Evolutionary conservation across 2,888 invertebrate species (phyloP).

Genomic region (Ectropis crepuscularia): DNA sequence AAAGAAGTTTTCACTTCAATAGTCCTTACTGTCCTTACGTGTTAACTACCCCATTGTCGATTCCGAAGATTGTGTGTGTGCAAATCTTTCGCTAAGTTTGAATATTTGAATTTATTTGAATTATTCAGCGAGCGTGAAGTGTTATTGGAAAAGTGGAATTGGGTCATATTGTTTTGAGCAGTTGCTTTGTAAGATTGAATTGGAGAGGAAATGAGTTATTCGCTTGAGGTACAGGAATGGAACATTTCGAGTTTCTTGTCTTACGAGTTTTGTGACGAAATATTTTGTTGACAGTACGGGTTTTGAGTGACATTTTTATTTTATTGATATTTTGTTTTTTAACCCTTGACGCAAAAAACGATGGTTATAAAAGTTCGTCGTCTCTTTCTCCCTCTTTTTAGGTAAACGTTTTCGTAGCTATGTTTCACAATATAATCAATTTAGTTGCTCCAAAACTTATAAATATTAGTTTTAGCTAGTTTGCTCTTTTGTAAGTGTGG

Average conservation of each 20-base stretch:
- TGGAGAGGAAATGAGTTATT: constrained; percentile 11
- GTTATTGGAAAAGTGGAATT: constrained; percentile 33
- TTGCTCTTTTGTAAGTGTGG: no score
- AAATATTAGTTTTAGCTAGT: no score
- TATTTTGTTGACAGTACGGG: no score
- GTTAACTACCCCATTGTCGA: constrained; percentile 24
- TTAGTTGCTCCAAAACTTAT: no score
- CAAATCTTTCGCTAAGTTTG: constrained; percentile 35
- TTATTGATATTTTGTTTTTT: no score
- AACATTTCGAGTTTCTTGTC: background rate
- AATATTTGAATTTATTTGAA: constrained; percentile 36
- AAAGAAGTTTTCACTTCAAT: background rate
- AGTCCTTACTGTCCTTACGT: constrained; percentile 9
- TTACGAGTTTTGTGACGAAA: background rate
- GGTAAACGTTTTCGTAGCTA: no score
- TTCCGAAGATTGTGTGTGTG: constrained; percentile 34
- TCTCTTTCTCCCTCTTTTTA: no score
- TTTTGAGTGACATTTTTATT: no score
- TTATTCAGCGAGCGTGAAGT: constrained; percentile 35
- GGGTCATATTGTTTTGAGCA: constrained; percentile 30
- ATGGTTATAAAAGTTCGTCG: no score
- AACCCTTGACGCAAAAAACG: no score
- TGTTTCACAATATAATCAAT: no score
- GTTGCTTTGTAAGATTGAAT: constrained; percentile 17
- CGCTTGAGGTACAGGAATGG: background rate